phyloP scores from a whole-genome alignment of 1,140 invertebrate genomes.

The Apis laboriosa region DNA sequence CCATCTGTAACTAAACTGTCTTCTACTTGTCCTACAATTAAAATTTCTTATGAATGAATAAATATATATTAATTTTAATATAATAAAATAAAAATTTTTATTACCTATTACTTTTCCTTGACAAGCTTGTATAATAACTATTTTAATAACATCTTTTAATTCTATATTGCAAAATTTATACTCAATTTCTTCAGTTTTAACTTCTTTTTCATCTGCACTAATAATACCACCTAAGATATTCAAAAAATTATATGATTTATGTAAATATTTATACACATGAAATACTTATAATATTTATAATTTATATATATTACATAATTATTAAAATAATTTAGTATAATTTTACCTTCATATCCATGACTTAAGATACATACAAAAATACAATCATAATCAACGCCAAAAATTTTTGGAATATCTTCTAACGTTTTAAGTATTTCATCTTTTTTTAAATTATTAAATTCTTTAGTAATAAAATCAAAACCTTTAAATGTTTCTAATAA shows the following conservation, averaged over 20 bases:
- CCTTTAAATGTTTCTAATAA: constrained; percentile 57
- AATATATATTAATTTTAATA: neutral
- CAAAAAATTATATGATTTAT: neutral
- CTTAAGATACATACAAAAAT: constrained; percentile 68
- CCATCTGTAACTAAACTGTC: constrained; percentile 48
- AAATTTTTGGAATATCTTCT: constrained; percentile 39
- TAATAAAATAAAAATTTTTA: neutral
- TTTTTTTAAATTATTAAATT: constrained; percentile 37
- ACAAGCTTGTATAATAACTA: constrained; percentile 69
- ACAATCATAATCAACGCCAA: constrained; percentile 53
- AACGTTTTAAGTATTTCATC: constrained; percentile 45
- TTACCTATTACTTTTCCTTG: constrained; percentile 61
- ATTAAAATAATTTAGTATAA: neutral
- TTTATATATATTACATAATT: too few species aligned
- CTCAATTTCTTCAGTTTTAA: constrained; percentile 51
- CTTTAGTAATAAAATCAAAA: constrained; percentile 53
- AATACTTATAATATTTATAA: too few species aligned
- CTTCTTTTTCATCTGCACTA: constrained; percentile 53
- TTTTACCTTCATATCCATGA: constrained; percentile 64
- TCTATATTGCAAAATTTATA: constrained; percentile 47
- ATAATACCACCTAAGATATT: constrained; percentile 56
- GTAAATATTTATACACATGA: too few species aligned
- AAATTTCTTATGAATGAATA: neutral
- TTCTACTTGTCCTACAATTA: constrained; percentile 32
- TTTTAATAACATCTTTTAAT: constrained; percentile 63